Evolutionary conservation across 2,797 vertebrate species (phyloP), one percentile per base, ranked within the genome.

Genomic region (Champsocephalus gunnari): DNA sequence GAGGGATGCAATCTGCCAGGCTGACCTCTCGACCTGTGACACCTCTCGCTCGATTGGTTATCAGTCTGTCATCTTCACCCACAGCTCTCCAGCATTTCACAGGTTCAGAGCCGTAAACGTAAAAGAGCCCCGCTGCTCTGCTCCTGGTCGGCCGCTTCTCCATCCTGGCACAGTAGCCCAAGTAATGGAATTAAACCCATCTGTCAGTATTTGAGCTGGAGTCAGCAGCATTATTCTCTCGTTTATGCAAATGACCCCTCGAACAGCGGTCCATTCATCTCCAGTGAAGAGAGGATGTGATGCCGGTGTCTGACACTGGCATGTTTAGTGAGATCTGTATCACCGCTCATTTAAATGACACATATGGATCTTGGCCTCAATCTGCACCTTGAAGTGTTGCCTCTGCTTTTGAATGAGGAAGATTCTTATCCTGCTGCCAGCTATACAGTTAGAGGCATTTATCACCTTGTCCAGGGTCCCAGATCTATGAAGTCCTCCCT

Each of bases 151-250:
- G 57, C 82, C 45, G 68, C 79, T 67, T 32, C 72, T 77, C 73
- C 56, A 16, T 73, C 77, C 60, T 67, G 12, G 59, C 75, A 63
- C 81, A 48, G 76, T 41, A 49, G 71, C 73, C 88, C 85, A 75
- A 89, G 78, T 90, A 90, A 86, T 87, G 79, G 80, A 89, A 93
- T 92, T 90, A 89, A 90, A 90, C 4, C 82, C 81, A 80, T 88
- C 69, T 38, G 57, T 90, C 87, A 81, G 74, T 66, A 66, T 87
- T 91, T 85, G 59, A 68, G 79, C 85, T 7, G 44, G 45, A 68
- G 89, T 93, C 89, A 92, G 91, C 92, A 91, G 85, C 28, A 53
- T 85, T 75, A 43, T 71, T 69, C 77, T 77, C 11, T 48, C 55
- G 0, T 45, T 84, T 85, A 89, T 84, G 88, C 83, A 90, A 90